Base-by-base conservation (phyloP, 2,797 vertebrate species). In the Brotula barbata region DNA sequence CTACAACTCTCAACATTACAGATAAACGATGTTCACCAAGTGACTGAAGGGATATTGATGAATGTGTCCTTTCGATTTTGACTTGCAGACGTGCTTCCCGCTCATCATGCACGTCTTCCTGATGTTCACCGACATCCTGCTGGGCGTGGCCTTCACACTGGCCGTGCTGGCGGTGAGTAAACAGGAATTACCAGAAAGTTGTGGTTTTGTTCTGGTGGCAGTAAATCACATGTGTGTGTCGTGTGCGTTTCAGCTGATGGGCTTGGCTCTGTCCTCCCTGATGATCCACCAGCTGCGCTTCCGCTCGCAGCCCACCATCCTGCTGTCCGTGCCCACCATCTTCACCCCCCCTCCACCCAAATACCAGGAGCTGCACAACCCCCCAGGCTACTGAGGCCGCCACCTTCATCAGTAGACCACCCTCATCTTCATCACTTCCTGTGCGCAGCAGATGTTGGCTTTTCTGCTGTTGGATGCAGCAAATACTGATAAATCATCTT, bases 341-440 rank as follows among this genome's bases (percentile, higher is more conserved):
- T 81, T 84, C 67, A 15, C 40, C n/a, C 1, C 71, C 0, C 0
- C 13, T 0, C 77, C 74, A 0, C 84, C 85, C 16, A 89, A 87
- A 13, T 87, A 86, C 75, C 33, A 78, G 69, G 71, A 85, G 78
- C 71, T 86, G 46, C 52, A 75, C 2, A 80, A 82, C 39, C 2
- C 28, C 2, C 33, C 55, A 11, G 28, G 41, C 8, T 60, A 56
- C 17, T 21, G 31, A 33, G 16, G 37, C 4, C 37, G 14, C 37
- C 31, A 33, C 31, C 31, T 33, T 7, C 16, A 7, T 33, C 31
- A 33, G 5, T 2, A 33, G 31, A 7, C 31, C 31, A 33, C 31
- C 31, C 9, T 33, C 31, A 6, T 33, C 31, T 33, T 11, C 31
- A 33, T 33, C 31, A 33, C 31, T 33, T 28, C 25, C 31, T 33